phyloP scores from a whole-genome alignment of 1,140 invertebrate genomes.

The Hyles vespertilio region DNA sequence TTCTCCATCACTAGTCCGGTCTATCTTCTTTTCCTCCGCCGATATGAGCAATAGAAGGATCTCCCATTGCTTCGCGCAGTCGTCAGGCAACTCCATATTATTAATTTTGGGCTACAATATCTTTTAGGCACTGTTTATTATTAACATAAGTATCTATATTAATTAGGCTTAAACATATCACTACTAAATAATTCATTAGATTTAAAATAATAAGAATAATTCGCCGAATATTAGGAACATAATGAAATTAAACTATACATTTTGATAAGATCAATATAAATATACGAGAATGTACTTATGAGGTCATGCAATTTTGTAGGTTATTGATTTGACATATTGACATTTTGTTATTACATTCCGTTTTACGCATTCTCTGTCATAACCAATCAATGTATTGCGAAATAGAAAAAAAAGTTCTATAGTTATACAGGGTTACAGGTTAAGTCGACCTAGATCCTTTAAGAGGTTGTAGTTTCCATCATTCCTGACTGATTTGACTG shows the following conservation, averaged over 20 bases:
- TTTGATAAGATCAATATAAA: too few species aligned
- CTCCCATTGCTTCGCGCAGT: constrained; percentile 63
- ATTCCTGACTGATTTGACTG: too few species aligned
- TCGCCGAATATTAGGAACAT: too few species aligned
- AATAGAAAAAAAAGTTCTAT: too few species aligned
- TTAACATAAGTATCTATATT: neutral
- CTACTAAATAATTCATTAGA: too few species aligned
- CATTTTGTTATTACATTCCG: too few species aligned
- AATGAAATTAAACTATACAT: too few species aligned
- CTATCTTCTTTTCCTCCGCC: constrained; percentile 63
- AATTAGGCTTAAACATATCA: neutral
- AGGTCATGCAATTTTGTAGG: constrained; percentile 4
- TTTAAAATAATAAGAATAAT: too few species aligned
- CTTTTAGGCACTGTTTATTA: neutral
- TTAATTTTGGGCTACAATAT: neutral
- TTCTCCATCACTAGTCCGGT: constrained; percentile 51
- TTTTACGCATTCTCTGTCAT: neutral
- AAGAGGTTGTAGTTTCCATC: too few species aligned
- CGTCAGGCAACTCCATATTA: constrained; percentile 29
- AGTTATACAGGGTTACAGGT: too few species aligned
- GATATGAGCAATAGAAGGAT: constrained; percentile 56
- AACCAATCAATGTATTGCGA: neutral
- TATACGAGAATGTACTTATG: too few species aligned
- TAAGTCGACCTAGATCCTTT: too few species aligned
- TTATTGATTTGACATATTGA: constrained; percentile 8